phyloP scores from a whole-genome alignment of 2,113 vertebrate species.

The Heterotis niloticus region DNA sequence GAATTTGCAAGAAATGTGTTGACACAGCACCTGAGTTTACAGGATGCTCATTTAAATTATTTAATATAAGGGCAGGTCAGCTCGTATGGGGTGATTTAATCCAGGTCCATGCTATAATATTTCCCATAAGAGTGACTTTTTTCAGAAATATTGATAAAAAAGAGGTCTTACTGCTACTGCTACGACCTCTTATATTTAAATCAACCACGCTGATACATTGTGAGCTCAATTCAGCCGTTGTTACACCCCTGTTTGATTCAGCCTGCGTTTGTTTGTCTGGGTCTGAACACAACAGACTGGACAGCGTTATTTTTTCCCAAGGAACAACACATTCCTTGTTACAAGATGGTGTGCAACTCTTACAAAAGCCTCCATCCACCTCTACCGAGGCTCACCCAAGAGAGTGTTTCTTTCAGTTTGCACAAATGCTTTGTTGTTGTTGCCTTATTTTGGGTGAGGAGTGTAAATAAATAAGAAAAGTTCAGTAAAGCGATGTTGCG shows the following conservation, averaged over 20 bases:
- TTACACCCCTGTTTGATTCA: no score
- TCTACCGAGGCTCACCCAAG: neutral
- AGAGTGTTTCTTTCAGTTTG: neutral
- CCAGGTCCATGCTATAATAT: no score
- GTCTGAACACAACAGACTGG: neutral
- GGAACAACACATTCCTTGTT: neutral
- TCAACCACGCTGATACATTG: no score
- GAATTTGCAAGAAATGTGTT: no score
- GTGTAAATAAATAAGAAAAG: constrained; percentile 14
- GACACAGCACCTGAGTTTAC: no score
- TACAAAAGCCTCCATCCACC: neutral
- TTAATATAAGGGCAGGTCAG: no score
- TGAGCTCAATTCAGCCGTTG: no score
- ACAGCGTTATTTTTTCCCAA: neutral
- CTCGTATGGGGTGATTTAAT: no score
- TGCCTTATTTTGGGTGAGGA: neutral
- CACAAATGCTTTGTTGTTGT: neutral
- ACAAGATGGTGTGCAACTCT: constrained; percentile 1
- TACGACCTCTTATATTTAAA: neutral
- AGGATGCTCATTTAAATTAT: no score
- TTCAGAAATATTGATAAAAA: no score
- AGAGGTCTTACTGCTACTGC: no score
- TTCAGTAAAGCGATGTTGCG: neutral
- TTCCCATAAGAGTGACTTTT: no score
- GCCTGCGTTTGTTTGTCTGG: constrained; percentile 19